Evolutionary conservation across 2,888 invertebrate genomes (phyloP), one percentile per base, ranked within the genome.

Genomic region (Pelosia muscerda): DNA sequence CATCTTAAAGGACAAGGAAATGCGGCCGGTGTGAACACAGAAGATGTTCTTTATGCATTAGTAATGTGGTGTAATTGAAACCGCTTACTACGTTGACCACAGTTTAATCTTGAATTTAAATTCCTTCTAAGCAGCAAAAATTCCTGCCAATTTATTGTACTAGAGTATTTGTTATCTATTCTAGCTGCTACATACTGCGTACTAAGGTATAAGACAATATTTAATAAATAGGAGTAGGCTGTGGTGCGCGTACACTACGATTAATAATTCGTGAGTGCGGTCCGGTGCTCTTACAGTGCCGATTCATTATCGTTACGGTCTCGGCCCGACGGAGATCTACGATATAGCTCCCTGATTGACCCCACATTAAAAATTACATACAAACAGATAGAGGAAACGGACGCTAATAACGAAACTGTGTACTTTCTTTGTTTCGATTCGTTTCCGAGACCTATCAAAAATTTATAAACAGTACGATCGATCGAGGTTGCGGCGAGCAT

Each of bases 261-360:
- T 94, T 95, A 95, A 95, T 95, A 95, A 95, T 95, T 95, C 94
- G 90, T 92, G 93, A 95, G 93, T 91, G 94, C 91, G 95, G 95
- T 95, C 95, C 91, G 87, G 89, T 87, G 90, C 89, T 90, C 90
- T 92, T 88, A 90, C 92, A 87, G 87, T 86, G 85, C 81, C 93
- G 90, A 94, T 95, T 94, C 93, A 94, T 95, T 95, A 94, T 93
- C 88, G 92, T 93, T 94, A 94, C 92, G 89, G 90, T 85, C 90
- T 86, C 88, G 87, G 87, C 84, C 87, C 89, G 89, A 93, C 91
- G 90, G 92, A 92, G 94, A 94, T 92, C 89, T 94, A 95, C 93
- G 93, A 89, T 90, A 93, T 90, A 91, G 91, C 92, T 90, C 90
- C 89, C 92, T 93, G 95, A 95, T 95, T 95, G 95, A 95, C 94